These are phyloP conservation scores for Papilio polytes DNA, from an alignment of 1,140 invertebrate species.

Conservation along the genomic window DNA sequence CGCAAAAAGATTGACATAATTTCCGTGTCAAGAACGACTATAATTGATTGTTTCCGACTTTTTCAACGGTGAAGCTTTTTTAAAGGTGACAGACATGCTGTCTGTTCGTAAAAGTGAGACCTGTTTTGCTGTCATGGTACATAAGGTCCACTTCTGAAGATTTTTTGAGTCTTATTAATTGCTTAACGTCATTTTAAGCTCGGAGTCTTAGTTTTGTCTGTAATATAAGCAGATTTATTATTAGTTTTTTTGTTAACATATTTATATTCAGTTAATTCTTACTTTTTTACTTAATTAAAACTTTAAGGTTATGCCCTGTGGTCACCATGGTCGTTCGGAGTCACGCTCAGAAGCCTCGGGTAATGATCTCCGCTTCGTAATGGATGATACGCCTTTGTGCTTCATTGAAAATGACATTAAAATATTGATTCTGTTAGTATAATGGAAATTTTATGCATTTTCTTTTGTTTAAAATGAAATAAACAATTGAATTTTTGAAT, in stretches of 20 bases:
- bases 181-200: neutral
- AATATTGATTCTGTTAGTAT: conserved; percentile 35
- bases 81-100: neutral
- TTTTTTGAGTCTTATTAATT: neutral
- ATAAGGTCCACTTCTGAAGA: neutral
- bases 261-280: neutral
- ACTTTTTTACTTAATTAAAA: conserved; percentile 30
- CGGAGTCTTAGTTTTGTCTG: neutral
- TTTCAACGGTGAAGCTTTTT: neutral
- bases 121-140: neutral
- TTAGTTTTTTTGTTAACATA: neutral
- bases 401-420: conserved; percentile 38
- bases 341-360: conserved; percentile 21
- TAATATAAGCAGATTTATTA: neutral
- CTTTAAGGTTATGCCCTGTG: conserved; percentile 37
- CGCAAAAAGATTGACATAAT: neutral
- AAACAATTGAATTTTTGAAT: conserved; percentile 10
- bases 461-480: conserved; percentile 25
- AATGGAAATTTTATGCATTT: neutral
- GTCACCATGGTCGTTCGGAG: conserved; percentile 33
- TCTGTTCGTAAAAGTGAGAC: neutral
- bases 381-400: conserved; percentile 19
- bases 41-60: conserved; percentile 13
- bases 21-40: conserved; percentile 15
- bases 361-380: conserved; percentile 34